phyloP scores from a whole-genome alignment of 2,888 invertebrate species.

The Limnephilus marmoratus region DNA sequence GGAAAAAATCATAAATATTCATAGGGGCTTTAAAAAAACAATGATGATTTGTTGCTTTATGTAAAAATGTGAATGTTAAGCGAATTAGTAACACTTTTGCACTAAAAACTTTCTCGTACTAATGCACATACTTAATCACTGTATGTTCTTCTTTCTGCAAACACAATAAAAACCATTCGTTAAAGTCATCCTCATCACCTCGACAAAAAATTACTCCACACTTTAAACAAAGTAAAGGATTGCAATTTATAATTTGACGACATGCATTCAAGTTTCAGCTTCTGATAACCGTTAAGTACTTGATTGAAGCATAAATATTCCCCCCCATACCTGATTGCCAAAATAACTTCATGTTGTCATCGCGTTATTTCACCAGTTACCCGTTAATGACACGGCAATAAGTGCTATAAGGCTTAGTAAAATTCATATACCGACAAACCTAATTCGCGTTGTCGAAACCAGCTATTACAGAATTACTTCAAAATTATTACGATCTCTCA shows the following conservation, averaged over 20 bases:
- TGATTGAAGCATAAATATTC: conserved; percentile 6
- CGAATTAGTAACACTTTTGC: neutral
- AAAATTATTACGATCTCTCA: conserved; percentile 5
- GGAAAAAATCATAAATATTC: neutral
- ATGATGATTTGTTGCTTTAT: neutral
- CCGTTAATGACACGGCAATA: conserved; percentile 32
- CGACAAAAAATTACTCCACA: neutral
- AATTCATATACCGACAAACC: conserved; percentile 16
- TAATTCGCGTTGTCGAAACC: conserved; percentile 8
- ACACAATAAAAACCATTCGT: neutral
- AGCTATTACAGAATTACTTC: conserved; percentile 18
- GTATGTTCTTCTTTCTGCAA: neutral
- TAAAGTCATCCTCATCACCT: neutral
- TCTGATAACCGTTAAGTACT: neutral
- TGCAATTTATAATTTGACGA: neutral
- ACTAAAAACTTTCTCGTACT: neutral
- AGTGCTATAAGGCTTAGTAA: conserved; percentile 10
- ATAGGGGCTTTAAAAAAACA: neutral
- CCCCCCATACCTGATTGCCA: neutral
- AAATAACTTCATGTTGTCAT: conserved; percentile 23
- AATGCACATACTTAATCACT: neutral
- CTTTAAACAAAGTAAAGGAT: neutral
- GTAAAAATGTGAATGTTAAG: neutral
- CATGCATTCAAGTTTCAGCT: neutral
- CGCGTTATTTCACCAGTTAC: neutral